These are phyloP conservation scores for Piprites chloris DNA, from an alignment of 2,113 vertebrate species.

Conservation along the genomic window DNA sequence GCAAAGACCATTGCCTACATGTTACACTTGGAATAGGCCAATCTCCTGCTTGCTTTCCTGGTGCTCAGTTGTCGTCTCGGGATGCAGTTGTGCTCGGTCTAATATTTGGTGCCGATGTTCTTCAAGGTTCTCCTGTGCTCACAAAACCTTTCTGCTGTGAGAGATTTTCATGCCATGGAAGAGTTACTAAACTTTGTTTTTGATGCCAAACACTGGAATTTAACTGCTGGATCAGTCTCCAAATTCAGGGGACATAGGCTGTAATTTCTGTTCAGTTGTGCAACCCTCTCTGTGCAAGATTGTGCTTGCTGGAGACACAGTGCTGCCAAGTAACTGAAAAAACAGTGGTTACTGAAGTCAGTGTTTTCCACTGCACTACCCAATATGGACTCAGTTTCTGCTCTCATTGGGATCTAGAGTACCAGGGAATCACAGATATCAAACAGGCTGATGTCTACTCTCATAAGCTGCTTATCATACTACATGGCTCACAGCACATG, in stretches of 20 bases:
- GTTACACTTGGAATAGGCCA: not conserved
- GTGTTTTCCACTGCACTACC: not conserved
- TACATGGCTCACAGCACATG: not conserved
- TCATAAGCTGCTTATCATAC: not conserved
- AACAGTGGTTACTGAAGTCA: not conserved
- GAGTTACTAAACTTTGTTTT: not conserved
- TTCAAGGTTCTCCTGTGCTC: not conserved
- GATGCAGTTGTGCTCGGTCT: not conserved
- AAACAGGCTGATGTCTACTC: not conserved
- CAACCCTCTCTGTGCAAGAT: not conserved
- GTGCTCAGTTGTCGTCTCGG: fast-evolving
- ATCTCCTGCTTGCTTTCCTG: not conserved
- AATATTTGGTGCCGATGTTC: not conserved
- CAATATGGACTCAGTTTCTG: not conserved
- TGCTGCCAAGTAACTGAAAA: not conserved
- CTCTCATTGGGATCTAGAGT: not conserved
- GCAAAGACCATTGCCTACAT: not conserved
- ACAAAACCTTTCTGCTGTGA: not conserved
- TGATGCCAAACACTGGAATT: not conserved
- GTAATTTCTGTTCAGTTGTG: not conserved
- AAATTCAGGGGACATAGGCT: not conserved
- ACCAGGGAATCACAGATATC: not conserved
- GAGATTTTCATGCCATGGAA: not conserved
- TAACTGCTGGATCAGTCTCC: not conserved
- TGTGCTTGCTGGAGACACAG: not conserved